phyloP scores from a whole-genome alignment of 2,888 invertebrate species.

The Opisthograptis luteolata region DNA sequence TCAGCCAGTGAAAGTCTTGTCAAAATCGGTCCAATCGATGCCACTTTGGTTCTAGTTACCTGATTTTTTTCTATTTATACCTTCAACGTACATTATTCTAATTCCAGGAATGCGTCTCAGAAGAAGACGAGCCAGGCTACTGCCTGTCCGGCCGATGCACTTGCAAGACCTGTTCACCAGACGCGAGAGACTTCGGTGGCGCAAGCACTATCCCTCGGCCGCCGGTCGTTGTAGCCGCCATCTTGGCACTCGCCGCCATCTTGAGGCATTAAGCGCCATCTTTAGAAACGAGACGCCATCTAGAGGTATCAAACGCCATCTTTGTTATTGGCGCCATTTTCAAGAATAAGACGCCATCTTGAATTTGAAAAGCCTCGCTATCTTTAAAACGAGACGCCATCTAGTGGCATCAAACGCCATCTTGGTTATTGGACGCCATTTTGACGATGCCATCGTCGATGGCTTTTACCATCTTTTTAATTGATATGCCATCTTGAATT shows the following conservation, averaged over 20 bases:
- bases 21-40: too few relatives aligned
- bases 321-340: conserved; percentile 1
- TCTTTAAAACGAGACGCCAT: too few relatives aligned
- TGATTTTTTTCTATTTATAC: too few relatives aligned
- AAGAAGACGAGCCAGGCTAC: conserved; percentile 75
- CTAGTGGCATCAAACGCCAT: background rate
- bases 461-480: too few relatives aligned
- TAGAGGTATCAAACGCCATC: conserved; percentile 3
- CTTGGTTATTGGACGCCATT: too few relatives aligned
- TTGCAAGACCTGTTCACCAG: conserved; percentile 74
- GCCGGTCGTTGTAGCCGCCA: conserved; percentile 51
- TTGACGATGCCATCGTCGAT: too few relatives aligned
- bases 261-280: conserved; percentile 57
- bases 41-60: too few relatives aligned
- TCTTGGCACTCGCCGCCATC: conserved; percentile 54
- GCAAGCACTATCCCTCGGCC: conserved; percentile 55
- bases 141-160: conserved; percentile 74
- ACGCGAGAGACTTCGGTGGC: conserved; percentile 68
- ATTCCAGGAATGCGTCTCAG: conserved; percentile 77
- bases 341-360: background rate
- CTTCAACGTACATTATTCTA: too few relatives aligned
- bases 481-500: too few relatives aligned
- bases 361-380: too few relatives aligned
- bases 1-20: too few relatives aligned
- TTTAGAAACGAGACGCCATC: conserved; percentile 18